Evolutionary conservation across 2,888 invertebrate genomes (phyloP), one percentile per base, ranked within the genome.

Genomic region (Stratiomys singularior): DNA sequence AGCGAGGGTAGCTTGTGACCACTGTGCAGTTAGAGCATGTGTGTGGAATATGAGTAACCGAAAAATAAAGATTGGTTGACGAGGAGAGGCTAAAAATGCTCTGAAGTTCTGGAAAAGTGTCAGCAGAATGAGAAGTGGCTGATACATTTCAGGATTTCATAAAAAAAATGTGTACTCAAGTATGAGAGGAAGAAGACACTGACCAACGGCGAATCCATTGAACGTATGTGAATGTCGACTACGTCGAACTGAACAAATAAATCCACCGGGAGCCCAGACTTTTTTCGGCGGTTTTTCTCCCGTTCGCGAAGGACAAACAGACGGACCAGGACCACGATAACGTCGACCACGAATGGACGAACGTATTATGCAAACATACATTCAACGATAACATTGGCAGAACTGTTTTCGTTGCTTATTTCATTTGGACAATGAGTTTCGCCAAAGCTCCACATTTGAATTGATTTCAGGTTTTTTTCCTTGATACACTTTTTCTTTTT

Each of bases 231-330:
- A 30, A 77, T 77, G 79, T 77, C 76, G 74, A 78, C 64, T 52
- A 56, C 78, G 77, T 79, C 78, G 80, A 80, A 80, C 69, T 76
- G 80, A 80, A 79, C 79, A 80, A 80, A 80, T 80, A 80, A 80
- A 80, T 80, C 80, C 80, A 72, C 64, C 47, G 79, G 78, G 80
- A 63, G 71, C 77, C 66, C 67, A 56, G 76, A 77, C 72, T 72
- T 80, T 76, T 78, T 78, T 77, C 77, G 76, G 71, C 77, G 76
- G 76, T 71, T 72, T 58, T 60, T 63, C 37, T 76, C 60, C n/a
- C 18, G 37, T 52, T 67, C 76, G 76, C 64, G 77, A 78, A 78
- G 46, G 44, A 76, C 76, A 56, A 76, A 71, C 76, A 60, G 47
- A 64, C 69, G 76, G 27, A 58, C 28, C n/a, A n/a, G 76, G 27